phyloP scores from a whole-genome alignment of 2,113 vertebrate species.

The Plectropomus leopardus region DNA sequence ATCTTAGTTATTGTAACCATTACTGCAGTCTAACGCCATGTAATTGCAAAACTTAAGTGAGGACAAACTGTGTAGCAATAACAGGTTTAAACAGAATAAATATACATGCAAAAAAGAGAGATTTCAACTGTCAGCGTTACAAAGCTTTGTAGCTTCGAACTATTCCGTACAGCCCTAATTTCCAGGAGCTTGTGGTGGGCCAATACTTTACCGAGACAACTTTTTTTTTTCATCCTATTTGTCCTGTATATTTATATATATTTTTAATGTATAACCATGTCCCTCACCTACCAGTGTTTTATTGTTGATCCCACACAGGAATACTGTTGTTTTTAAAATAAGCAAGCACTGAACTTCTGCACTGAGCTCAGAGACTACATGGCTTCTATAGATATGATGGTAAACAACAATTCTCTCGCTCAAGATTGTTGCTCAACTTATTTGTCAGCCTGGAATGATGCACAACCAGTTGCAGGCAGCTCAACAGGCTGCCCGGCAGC shows the following conservation, averaged over 20 bases:
- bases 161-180: too few species aligned
- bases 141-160: too few species aligned
- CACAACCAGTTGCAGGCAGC: constrained; percentile 40
- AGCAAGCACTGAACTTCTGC: constrained; percentile 10
- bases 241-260: background rate
- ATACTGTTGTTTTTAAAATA: background rate
- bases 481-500: constrained; percentile 19
- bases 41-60: background rate
- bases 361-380: background rate
- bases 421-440: constrained; percentile 34
- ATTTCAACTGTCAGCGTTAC: too few species aligned
- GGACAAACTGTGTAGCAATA: too few species aligned
- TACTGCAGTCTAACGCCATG: background rate
- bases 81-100: too few species aligned
- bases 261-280: background rate
- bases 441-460: constrained; percentile 34
- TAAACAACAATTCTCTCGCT: constrained; percentile 14
- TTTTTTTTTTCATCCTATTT: background rate
- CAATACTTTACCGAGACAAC: background rate
- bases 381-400: background rate
- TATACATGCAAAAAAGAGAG: background rate
- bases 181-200: background rate
- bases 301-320: background rate
- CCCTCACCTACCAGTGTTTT: background rate
- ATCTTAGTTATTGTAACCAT: too few species aligned